Base-by-base conservation (phyloP, 2,888 invertebrate species). In the Agrochola macilenta region DNA sequence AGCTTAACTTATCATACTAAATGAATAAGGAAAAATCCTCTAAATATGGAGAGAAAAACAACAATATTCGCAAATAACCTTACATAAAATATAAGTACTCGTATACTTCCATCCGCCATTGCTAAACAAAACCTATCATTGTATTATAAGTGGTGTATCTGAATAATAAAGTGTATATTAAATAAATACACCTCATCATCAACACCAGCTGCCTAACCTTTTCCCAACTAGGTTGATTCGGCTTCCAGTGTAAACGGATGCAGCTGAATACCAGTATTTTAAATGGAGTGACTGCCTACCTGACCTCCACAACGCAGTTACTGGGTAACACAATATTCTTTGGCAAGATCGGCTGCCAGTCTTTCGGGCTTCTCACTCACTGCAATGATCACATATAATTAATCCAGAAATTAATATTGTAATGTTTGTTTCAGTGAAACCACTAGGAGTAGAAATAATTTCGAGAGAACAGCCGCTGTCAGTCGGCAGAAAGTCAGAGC, bases 381-480 rank as follows among this genome's bases (percentile, higher is more conserved):
- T 0, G 20, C 20, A 30, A 11, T 7, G 35, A 23, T 5, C 5
- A 12, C 23, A 5, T 39, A 46, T 35, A 35, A 35, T 35, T 35
- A 61, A 61, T 1, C 9, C 11, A 8, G 2, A 8, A 57, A 8
- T 69, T 43, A 9, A 43, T 65, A 26, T 65, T 26, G 5, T 57
- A 12, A 30, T 17, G 2, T 81, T 88, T 84, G 90, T 91, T 97
- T 63, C 97, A 99, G 99, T 99, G 93, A 98, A 98, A 88, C 99
- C 99, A 49, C 93, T 98, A 82, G 97, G 97, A 76, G 98, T 98
- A 83, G 98, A 98, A 92, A 98, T 99, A 89, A 95, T 98, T 85
- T 98, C 98, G 89, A 98, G 98, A 92, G 98, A 98, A 91, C 98
- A 98, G 89, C 98, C 99, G 0, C 96, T 99, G 83, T 98, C 99